Base-by-base conservation (phyloP, 2,113 vertebrate genomes). In the Microcebus griseorufus region DNA sequence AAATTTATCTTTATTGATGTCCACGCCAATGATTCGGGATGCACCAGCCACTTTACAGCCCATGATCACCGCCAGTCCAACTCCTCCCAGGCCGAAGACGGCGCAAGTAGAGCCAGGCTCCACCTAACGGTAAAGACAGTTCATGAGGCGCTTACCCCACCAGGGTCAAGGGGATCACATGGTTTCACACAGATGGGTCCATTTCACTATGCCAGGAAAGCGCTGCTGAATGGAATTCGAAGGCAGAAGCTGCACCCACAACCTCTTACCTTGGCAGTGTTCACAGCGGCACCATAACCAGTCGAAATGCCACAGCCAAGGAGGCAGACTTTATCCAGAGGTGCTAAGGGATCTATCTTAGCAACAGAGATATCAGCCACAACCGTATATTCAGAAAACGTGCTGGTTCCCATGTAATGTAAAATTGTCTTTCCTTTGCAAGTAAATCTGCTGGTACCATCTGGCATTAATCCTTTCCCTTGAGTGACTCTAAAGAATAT, bases 401-500 rank as follows among this genome's bases (percentile, higher is more conserved):
- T 99, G 98, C 99, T 99, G 39, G 99, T 99, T 37, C 99, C 99
- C 99, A 99, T 99, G 97, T 98, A 99, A 90, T 99, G 99, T 88
- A 98, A 98, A 97, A 99, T 42, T 82, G 98, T 97, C 94, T 99
- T 99, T 89, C 99, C 99, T 98, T 98, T 99, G 98, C 99, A 99
- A 75, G 98, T 99, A 95, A 99, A 99, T 92, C 99, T 98, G 84
- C 99, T 99, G 55, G 99, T 99, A 45, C 99, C 99, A 96, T 99
- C 99, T 1, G 99, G 99, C 99, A 99, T 99, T 79, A 99, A 72
- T 82, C 99, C 99, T 92, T 98, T 98, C 62, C 99, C 99, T 95
- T 99, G 99, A 89, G 99, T 99, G 90, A 99, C 92, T 98, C 99
- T 99, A 90, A 84, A 90, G 82, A 93, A 96, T 62, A 86, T 7